These are phyloP conservation scores for Vanacampus margaritifer DNA, from an alignment of 2,113 vertebrate species.

Conservation along the genomic window DNA sequence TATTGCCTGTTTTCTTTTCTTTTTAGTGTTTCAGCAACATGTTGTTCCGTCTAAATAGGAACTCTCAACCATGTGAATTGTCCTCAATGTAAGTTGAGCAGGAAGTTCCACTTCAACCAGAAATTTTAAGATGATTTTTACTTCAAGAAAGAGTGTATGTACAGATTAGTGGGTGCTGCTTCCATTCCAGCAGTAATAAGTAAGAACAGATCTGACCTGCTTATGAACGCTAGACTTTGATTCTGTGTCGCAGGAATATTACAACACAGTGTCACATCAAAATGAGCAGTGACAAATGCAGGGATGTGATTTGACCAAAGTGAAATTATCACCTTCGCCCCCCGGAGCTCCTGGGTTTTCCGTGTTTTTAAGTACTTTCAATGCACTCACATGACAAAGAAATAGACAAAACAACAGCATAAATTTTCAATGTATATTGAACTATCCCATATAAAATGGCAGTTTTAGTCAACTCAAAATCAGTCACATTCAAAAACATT, in stretches of 20 bases:
- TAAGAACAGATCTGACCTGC: not conserved
- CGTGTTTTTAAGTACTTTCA: too few relatives aligned
- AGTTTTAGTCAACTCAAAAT: too few relatives aligned
- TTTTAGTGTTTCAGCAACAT: not conserved
- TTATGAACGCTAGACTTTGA: not conserved
- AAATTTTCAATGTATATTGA: too few relatives aligned
- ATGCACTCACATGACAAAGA: too few relatives aligned
- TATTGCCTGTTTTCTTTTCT: not conserved
- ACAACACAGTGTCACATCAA: not conserved
- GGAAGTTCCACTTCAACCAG: not conserved
- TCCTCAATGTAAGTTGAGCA: not conserved
- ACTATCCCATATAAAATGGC: too few relatives aligned
- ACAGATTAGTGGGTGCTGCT: not conserved
- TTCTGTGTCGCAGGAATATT: not conserved
- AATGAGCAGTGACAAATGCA: not conserved
- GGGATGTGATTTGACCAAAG: too few relatives aligned
- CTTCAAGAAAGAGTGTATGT: slow-evolving; percentile 9
- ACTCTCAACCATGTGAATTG: not conserved
- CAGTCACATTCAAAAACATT: too few relatives aligned
- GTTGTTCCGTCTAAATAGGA: not conserved
- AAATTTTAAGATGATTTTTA: not conserved
- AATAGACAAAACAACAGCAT: too few relatives aligned
- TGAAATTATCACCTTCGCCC: too few relatives aligned
- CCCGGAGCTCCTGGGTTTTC: too few relatives aligned
- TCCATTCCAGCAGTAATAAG: not conserved